Evolutionary conservation across 2,797 vertebrate genomes (phyloP), one percentile per base, ranked within the genome.

Genomic region (Melanogrammus aeglefinus): DNA sequence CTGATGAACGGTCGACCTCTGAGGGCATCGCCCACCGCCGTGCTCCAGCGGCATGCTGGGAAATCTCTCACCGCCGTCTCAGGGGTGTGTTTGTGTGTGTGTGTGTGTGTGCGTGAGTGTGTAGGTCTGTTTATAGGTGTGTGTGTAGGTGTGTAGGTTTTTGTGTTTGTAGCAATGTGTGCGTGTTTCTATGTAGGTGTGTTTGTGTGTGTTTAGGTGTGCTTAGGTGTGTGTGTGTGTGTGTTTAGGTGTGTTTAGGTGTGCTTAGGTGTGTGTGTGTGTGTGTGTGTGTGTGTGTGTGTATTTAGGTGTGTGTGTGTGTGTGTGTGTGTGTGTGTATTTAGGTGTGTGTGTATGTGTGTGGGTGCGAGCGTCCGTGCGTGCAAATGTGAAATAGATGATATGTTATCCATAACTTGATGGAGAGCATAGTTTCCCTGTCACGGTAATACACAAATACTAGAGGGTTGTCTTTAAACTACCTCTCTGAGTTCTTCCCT

Each of bases 21-120:
- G 18, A 41, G 39, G 71, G 14, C 66, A 44, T 77, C 72, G 39
- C 29, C 80, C 71, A 38, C 77, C 69, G 0, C 9, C 21, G 80
- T 41, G 70, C 86, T 83, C 82, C 85, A 75, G 86, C 85, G 84
- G 87, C 75, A 88, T 86, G 85, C 84, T 83, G 80, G 33, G 70
- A 72, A 33, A 69, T 69, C 80, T 79, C 75, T 77, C 80, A 81
- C 73, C 39, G 79, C 81, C 81, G 82, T 83, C 86, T 21, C 85
- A 82, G 36, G 35, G 16, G 31, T 74, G 73, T 74, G 38, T 74
- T 38, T 74, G 73, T 27, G 57, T 66, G 57, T 66, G 57, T 29
- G 10, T 74, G 35, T 18, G 21, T 66, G 16, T 51, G 51, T 14
- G 16, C 24, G 21, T 24, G 47, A 18, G 14, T 57, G n/a, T 63